Base-by-base conservation (phyloP, 2,888 invertebrate species). In the Sericinus montela region DNA sequence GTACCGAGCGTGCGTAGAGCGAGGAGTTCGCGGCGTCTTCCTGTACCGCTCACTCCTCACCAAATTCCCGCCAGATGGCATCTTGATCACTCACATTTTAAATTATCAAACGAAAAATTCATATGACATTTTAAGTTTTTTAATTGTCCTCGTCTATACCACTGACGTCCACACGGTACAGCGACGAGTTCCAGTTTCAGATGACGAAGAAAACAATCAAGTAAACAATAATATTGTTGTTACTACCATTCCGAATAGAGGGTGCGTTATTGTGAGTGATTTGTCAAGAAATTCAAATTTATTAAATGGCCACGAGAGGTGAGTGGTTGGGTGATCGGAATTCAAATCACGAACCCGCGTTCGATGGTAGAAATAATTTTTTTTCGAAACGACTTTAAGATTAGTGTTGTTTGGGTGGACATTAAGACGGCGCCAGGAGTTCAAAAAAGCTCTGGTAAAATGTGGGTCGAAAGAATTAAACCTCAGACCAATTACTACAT, bases 151-250 rank as follows among this genome's bases (percentile, higher is more conserved):
- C 28, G 39, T 11, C 30, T 43, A 47, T 57, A 49, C 52, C 48
- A 73, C 67, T 76, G 72, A 67, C 75, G 74, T 66, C 67, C 68
- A 65, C 57, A 56, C 60, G 53, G 52, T 52, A 49, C 50, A 57
- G 54, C 59, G 62, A 56, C 55, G 58, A 62, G 57, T 57, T 62
- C 64, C 64, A 62, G 70, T 67, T 77, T 74, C 75, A 69, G 63
- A 67, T 79, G 79, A 75, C 79, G 64, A 77, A 77, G 73, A 75
- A 69, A 75, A 76, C 77, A 80, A 75, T 71, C 68, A 65, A 65
- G 78, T 79, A 80, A 84, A 85, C 86, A 85, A 82, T 80, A 74
- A 75, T 77, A 75, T 80, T 83, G 73, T 75, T 75, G 65, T 69
- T 63, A 69, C 63, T 58, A 54, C 58, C 55, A 58, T 29, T 58